Percentiles rank a stretch among this genome's conserved stretches.
Conservation (phyloP, 2,797 vertebrate species). For the Scyliorhinus canicula region DNA sequence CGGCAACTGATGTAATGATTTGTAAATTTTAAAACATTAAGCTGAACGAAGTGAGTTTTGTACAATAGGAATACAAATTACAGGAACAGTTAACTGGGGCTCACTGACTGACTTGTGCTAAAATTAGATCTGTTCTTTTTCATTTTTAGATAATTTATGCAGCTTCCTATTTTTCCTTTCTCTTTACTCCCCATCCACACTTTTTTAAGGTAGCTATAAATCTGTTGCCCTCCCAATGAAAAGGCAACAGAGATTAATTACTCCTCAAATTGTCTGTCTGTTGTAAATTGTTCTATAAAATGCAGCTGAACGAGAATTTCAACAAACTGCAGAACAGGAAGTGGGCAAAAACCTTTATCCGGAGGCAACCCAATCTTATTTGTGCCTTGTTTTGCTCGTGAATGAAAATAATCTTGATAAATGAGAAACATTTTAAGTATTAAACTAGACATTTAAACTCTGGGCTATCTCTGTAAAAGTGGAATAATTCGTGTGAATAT, state of each 20-base stretch:
- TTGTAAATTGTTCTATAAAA: neutral
- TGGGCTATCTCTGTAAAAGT: neutral
- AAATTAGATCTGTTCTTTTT: neutral
- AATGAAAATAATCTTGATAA: neutral
- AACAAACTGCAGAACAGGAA: conserved; percentile 14
- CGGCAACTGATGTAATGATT: neutral
- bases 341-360: neutral
- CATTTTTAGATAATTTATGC: neutral
- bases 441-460: neutral
- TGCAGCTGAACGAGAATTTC: neutral
- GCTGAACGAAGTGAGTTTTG: neutral
- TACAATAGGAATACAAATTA: too few relatives aligned
- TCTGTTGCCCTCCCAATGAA: neutral
- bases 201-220: neutral
- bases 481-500: neutral
- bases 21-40: neutral
- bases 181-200: neutral
- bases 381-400: neutral
- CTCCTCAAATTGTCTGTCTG: too few relatives aligned
- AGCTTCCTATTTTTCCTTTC: neutral
- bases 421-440: neutral
- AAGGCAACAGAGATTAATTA: neutral
- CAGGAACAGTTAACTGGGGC: neutral
- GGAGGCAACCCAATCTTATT: neutral
- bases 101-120: neutral